These are phyloP conservation scores for Aricia agestis DNA, from an alignment of 1,140 invertebrate species.

Conservation along the genomic window DNA sequence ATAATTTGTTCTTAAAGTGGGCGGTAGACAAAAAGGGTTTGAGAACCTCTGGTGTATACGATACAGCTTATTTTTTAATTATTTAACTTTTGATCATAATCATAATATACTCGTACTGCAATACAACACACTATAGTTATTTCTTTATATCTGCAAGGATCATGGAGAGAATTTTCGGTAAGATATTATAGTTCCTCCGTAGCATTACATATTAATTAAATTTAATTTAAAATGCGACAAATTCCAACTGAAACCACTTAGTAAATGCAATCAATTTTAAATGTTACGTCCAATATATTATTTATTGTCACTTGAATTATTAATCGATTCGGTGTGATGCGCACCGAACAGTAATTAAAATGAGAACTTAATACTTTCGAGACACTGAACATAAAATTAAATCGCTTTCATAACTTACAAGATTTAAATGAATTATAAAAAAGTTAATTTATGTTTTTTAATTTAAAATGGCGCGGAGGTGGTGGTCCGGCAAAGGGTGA, in stretches of 20 bases:
- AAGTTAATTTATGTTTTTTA: background rate
- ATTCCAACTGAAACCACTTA: background rate
- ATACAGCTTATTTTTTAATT: no score
- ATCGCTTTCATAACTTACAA: background rate
- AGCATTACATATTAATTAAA: no score
- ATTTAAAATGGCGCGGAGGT: background rate
- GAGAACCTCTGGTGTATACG: no score
- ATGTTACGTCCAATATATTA: background rate
- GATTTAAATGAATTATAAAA: conserved; percentile 5
- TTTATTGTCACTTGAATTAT: background rate
- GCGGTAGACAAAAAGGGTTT: no score
- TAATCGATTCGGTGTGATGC: background rate
- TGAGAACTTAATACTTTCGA: background rate
- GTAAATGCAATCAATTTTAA: background rate
- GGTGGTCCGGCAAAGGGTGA: background rate
- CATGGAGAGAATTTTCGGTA: no score
- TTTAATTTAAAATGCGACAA: background rate
- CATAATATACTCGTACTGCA: no score
- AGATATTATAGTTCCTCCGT: no score
- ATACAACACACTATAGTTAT: no score
- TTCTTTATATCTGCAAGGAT: no score
- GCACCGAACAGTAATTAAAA: background rate
- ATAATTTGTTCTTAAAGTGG: no score
- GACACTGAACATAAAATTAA: conserved; percentile 9
- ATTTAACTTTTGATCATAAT: no score